These are phyloP conservation scores for Apogon talboti DNA, from an alignment of 2,797 vertebrate species.

Conservation along the genomic window DNA sequence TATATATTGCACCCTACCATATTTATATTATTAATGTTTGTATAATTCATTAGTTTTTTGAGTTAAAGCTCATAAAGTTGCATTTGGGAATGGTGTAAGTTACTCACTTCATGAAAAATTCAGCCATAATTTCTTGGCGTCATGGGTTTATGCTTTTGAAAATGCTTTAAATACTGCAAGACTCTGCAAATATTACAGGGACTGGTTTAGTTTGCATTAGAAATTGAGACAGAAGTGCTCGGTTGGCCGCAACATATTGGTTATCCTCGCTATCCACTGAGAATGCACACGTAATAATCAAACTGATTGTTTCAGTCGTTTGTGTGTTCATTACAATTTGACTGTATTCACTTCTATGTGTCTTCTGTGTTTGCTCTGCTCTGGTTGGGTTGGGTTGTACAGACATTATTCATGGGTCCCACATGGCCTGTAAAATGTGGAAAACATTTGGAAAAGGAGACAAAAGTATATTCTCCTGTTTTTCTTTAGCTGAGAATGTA, in stretches of 20 bases:
- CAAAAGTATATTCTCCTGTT: too few relatives aligned
- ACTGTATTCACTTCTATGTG: not conserved
- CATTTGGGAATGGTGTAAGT: constrained; percentile 3
- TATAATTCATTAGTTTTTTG: not conserved
- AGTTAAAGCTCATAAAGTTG: not conserved
- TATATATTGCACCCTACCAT: not conserved
- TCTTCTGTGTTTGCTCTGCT: too few relatives aligned
- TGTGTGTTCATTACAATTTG: too few relatives aligned
- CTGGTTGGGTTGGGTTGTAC: too few relatives aligned
- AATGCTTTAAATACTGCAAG: constrained; percentile 9
- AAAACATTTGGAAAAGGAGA: too few relatives aligned
- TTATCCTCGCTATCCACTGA: constrained; percentile 1
- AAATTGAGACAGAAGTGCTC: constrained; percentile 4
- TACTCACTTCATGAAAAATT: constrained; percentile 8
- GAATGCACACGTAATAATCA: not conserved
- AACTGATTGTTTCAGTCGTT: too few relatives aligned
- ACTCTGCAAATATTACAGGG: not conserved
- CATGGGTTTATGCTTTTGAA: not conserved
- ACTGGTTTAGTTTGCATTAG: constrained; percentile 6
- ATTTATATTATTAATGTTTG: not conserved
- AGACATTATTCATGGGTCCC: too few relatives aligned
- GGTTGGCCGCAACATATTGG: not conserved
- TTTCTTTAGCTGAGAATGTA: too few relatives aligned
- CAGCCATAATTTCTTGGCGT: not conserved
- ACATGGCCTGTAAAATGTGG: too few relatives aligned